A percentile compares a stretch with the other conserved stretches of the same genome.
phyloP scores from a whole-genome alignment of 2,113 vertebrate species.

The Percina caprodes region DNA sequence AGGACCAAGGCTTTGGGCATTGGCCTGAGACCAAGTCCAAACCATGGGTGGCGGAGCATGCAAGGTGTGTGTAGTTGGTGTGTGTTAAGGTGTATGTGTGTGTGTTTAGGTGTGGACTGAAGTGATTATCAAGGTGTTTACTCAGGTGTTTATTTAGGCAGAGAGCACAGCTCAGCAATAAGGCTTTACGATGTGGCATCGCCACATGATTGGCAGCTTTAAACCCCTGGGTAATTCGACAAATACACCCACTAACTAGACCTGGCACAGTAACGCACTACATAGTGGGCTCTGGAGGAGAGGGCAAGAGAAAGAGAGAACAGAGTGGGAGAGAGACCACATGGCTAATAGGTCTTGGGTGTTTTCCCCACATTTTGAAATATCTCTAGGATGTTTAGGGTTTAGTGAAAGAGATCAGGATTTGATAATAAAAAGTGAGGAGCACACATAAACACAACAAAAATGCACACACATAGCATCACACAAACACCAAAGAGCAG shows the following conservation, averaged over 20 bases:
- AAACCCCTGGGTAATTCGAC: conserved; percentile 69
- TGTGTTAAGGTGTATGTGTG: conserved; percentile 48
- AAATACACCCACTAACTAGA: conserved; percentile 71
- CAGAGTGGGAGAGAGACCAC: conserved; percentile 36
- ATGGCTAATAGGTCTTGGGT: conserved; percentile 66
- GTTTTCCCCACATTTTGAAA: conserved; percentile 69
- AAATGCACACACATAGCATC: conserved; percentile 43
- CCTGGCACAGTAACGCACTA: conserved; percentile 57
- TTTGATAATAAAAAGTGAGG: conserved; percentile 68
- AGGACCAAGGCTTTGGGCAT: conserved; percentile 37
- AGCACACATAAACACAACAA: conserved; percentile 46
- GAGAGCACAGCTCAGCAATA: conserved; percentile 55
- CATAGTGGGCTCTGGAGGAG: conserved; percentile 49
- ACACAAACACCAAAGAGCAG: conserved; percentile 39
- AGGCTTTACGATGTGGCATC: conserved; percentile 77
- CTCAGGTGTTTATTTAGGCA: conserved; percentile 79
- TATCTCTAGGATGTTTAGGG: conserved; percentile 65
- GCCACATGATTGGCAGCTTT: conserved; percentile 75
- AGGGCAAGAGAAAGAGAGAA: conserved; percentile 29
- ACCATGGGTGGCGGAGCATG: conserved; percentile 47
- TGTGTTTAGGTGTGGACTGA: conserved; percentile 65
- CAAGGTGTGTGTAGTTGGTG: conserved; percentile 56
- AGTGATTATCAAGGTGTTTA: conserved; percentile 79
- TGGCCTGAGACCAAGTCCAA: conserved; percentile 44
- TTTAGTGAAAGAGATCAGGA: conserved; percentile 63